Evolutionary conservation across 2,113 vertebrate genomes (phyloP), one percentile per base, ranked within the genome.

Genomic region (Rhineura floridana): DNA sequence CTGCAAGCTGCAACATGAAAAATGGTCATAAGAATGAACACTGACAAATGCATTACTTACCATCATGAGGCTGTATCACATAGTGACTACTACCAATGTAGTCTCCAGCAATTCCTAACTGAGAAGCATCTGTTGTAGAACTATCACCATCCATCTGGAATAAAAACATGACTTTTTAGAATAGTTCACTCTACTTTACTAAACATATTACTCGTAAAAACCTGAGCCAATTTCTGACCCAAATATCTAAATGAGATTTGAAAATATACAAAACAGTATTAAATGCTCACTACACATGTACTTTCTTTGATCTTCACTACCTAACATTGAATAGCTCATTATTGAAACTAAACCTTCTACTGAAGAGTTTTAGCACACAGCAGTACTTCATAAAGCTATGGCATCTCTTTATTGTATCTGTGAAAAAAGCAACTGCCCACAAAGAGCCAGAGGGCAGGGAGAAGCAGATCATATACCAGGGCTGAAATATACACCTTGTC

Each of bases 121-220:
- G 99, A 90, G 99, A 98, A 92, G 99, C 97, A 90, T 99, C 99
- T 19, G 99, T 99, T 55, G 99, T 99, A 13, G 98, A 98, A 91
- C 96, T 97, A 96, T 99, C 99, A 89, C 98, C 98, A 89, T 99
- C 99, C 99, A 99, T 99, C 98, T 99, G 78, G 0, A 90, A 92
- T 3, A 81, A 93, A 48, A 94, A 92, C 48, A 44, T 85, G 83
- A 12, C 2, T 88, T 88, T 90, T n/a, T 90, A 67, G 93, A 59
- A 39, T 81, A 46, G 21, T 30, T 77, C 36, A 8, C 23, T 81
- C 62, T 70, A 78, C 79, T 87, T 87, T 1, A 84, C 8, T 6
- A 0, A 50, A 82, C 85, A 55, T 25, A 76, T 28, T 46, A 62
- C 36, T 87, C 72, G 81, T 83, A 90, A 83, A 25, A 0, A 10